Conservation (phyloP, 2,888 invertebrate species). For the Tineola bisselliella region DNA sequence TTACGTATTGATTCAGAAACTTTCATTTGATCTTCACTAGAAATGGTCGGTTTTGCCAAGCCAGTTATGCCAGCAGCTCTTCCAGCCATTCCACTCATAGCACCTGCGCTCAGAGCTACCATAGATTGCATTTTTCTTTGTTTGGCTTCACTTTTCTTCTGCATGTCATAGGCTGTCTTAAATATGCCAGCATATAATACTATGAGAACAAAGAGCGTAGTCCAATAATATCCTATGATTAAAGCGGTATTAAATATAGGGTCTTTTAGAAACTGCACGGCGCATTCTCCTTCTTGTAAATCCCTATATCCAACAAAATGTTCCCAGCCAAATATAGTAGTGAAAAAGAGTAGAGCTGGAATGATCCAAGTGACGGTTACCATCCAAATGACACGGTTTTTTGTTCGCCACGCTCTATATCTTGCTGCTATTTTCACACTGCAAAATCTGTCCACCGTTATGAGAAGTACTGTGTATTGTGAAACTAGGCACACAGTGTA, state of each 20-base stretch:
- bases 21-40: constrained; percentile 78
- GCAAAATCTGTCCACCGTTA: constrained; percentile 98
- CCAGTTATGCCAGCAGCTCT: constrained; percentile 88
- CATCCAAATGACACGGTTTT: constrained; percentile 93
- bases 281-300: constrained; percentile 87
- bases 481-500: constrained; percentile 99
- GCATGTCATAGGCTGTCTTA: constrained; percentile 96
- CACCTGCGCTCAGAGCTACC: constrained; percentile 90
- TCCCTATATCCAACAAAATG: constrained; percentile 95
- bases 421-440: constrained; percentile 98
- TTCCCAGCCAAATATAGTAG: constrained; percentile 99
- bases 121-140: constrained; percentile 95
- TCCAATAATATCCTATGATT: constrained; percentile 98
- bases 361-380: constrained; percentile 97
- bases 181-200: constrained; percentile 97
- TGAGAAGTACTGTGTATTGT: constrained; percentile 97
- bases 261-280: constrained; percentile 97
- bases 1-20: constrained; percentile 47
- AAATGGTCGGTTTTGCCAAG: constrained; percentile 78
- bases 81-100: constrained; percentile 91
- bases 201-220: constrained; percentile 93
- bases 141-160: constrained; percentile 95
- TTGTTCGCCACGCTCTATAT: constrained; percentile 96
- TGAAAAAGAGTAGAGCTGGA: constrained; percentile 95
- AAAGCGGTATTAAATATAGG: constrained; percentile 97